Conservation (phyloP, 2,888 invertebrate species). For the Anagyrus pseudococci region DNA sequence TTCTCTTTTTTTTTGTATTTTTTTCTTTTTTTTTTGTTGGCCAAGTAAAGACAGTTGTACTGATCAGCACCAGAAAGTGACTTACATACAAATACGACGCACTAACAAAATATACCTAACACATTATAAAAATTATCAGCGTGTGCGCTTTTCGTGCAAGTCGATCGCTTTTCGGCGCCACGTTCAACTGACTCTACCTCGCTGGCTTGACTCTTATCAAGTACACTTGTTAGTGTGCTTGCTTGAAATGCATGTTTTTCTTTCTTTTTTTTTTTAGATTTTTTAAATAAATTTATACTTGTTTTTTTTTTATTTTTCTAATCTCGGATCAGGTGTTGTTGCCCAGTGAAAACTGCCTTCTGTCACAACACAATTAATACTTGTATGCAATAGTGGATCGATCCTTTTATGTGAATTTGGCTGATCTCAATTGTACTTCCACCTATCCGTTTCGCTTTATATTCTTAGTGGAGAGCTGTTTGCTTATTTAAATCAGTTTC, state of each 20-base stretch:
- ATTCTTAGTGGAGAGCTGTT: conserved; percentile 24
- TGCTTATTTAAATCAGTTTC: conserved; percentile 18
- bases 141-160: conserved; percentile 27
- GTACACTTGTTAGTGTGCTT: conserved; percentile 46
- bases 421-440: conserved; percentile 45
- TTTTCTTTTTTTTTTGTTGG: conserved; percentile 30
- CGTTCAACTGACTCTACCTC: conserved; percentile 29
- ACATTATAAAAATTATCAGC: conserved; percentile 42
- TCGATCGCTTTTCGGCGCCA: conserved; percentile 25
- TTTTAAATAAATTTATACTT: conserved; percentile 35
- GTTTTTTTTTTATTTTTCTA: conserved; percentile 66
- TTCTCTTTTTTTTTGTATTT: conserved; percentile 9
- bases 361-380: conserved; percentile 65
- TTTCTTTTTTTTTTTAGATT: conserved; percentile 45
- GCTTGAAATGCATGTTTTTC: conserved; percentile 48
- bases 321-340: conserved; percentile 72
- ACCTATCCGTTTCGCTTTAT: conserved; percentile 35
- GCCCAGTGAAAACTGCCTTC: conserved; percentile 75
- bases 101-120: conserved; percentile 37
- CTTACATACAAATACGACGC: conserved; percentile 32
- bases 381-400: conserved; percentile 55
- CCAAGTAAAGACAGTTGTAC: conserved; percentile 24
- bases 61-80: conserved; percentile 20
- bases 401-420: conserved; percentile 47
- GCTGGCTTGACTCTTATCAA: conserved; percentile 40